Conservation (phyloP, 2,888 invertebrate species). For the Vanessa cardui region DNA sequence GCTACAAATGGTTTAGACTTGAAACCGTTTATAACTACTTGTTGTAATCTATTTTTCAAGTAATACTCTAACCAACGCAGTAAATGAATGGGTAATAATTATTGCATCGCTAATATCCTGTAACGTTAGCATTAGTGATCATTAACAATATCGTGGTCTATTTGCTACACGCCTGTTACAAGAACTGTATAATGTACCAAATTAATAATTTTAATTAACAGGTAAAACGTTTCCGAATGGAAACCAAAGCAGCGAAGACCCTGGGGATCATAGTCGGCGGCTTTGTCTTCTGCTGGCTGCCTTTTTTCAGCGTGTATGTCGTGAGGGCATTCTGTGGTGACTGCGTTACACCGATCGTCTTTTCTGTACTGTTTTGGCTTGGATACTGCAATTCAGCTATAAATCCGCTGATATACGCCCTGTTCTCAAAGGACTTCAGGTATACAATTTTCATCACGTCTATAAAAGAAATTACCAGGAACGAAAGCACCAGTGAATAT, state of each 20-base stretch:
- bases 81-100: no score
- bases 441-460: slow-evolving; percentile 34
- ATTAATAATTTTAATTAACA: slow-evolving; percentile 49
- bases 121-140: no score
- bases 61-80: no score
- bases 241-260: slow-evolving; percentile 98
- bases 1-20: no score
- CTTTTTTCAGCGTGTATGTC: slow-evolving; percentile 97
- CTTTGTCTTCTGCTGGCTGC: slow-evolving; percentile 98
- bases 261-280: slow-evolving; percentile 98
- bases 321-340: slow-evolving; percentile 93
- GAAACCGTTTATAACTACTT: no score
- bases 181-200: background rate
- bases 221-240: slow-evolving; percentile 96
- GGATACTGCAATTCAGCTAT: slow-evolving; percentile 99
- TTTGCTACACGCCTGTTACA: no score
- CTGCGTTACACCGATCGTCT: slow-evolving; percentile 92
- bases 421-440: slow-evolving; percentile 96
- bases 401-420: slow-evolving; percentile 96
- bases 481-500: no score
- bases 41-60: no score
- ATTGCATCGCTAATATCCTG: no score
- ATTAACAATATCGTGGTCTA: no score
- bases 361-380: slow-evolving; percentile 97
- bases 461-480: no score